Percentiles rank a stretch among this genome's conserved stretches.
Evolutionary conservation across 2,113 vertebrate species (phyloP).

Genomic region (Proteles cristata): DNA sequence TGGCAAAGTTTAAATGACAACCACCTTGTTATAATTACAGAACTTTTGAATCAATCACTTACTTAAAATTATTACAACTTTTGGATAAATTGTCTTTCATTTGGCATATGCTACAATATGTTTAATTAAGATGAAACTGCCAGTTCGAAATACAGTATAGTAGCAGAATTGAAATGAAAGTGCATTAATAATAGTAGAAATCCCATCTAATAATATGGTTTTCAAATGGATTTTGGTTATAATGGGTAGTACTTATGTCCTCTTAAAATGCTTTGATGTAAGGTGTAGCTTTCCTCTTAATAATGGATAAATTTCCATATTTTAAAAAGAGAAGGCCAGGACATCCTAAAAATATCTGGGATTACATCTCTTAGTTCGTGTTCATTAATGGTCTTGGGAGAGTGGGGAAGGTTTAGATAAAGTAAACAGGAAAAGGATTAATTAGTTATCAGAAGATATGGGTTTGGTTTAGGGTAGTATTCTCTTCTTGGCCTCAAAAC

Average conservation of each 20-base stretch:
- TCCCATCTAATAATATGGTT: not conserved
- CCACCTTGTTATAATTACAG: not conserved
- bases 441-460: not conserved
- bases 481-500: not conserved
- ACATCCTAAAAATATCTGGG: not conserved
- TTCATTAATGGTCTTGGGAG: not conserved
- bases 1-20: not conserved
- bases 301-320: not conserved
- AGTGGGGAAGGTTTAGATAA: not conserved
- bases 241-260: not conserved
- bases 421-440: not conserved
- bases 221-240: not conserved
- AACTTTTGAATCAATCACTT: not conserved
- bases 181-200: not conserved
- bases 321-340: not conserved
- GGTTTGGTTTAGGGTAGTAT: not conserved
- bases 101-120: not conserved
- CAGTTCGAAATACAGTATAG: not conserved
- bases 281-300: not conserved
- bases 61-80: slow-evolving; percentile 27
- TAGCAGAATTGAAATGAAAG: not conserved
- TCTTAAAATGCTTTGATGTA: not conserved
- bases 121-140: not conserved
- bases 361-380: not conserved
- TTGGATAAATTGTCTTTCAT: not conserved